Base-by-base conservation (phyloP, 1,140 invertebrate genomes). In the Asbolus verrucosus region DNA sequence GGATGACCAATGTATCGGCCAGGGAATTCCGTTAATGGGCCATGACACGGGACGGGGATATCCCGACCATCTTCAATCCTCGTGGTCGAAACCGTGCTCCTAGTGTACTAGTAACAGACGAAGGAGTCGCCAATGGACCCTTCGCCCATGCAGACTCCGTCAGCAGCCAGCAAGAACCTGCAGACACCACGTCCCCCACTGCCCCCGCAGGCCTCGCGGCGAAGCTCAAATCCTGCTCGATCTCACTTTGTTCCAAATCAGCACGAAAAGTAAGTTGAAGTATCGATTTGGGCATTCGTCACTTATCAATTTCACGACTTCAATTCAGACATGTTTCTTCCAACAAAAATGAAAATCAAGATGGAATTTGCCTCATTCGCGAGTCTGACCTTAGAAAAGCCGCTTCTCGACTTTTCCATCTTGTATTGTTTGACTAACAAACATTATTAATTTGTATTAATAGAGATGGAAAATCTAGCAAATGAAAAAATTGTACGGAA, bases 21-120 rank as follows among this genome's bases (percentile, higher is more conserved):
- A 24, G 4, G 21, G 21, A 2, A 54, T n/a, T 24, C 46, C 46
- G 11, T 27, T 54, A 11, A 54, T 24, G 46, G 46, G 21, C 46
- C 65, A 78, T 79, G 78, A 78, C 78, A 16, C 75, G 86, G 72
- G 88, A 89, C 83, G 87, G 87, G 69, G 89, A 91, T 79, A 87
- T 91, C 79, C 87, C 90, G 59, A 90, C 89, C 71, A 91, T 91
- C 75, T 91, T 91, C 78, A 90, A 91, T 82, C 90, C 90, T 21
- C 88, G 89, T 39, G 65, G 54, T 36, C 83, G 89, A 67, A 88
- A 88, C 63, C 85, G 89, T 59, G 85, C 90, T 15, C 90, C 90
- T 38, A 90, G 89, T 33, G 90, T 91, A 65, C 87, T 90, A 71
- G 87, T 90, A 67, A 90, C 89, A 1, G 89, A 88, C 67, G 89